A percentile compares a stretch with the other conserved stretches of the same genome.
These are phyloP conservation scores for Coleophora deauratella DNA, from an alignment of 2,888 invertebrate genomes.

Conservation along the genomic window DNA sequence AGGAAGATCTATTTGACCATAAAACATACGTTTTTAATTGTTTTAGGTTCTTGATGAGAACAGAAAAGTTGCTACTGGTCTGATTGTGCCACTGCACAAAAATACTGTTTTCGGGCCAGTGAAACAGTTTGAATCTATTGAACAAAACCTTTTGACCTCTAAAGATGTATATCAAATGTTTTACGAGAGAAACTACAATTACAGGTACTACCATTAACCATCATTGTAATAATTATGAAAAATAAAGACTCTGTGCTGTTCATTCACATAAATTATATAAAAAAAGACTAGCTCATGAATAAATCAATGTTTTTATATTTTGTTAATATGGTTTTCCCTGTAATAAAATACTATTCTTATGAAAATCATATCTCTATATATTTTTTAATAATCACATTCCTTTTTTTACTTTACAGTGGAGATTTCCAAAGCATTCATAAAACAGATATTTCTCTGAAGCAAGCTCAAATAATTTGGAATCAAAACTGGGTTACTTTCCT, in stretches of 20 bases:
- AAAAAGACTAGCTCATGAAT: too few relatives aligned
- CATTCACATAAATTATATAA: too few relatives aligned
- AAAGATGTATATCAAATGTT: constrained; percentile 34
- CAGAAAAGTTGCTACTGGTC: constrained; percentile 30
- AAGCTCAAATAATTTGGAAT: constrained; percentile 72
- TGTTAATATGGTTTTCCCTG: constrained; percentile 15
- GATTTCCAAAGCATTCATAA: constrained; percentile 35
- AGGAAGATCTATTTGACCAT: not conserved
- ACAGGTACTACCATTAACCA: too few relatives aligned
- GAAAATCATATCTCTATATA: not conserved
- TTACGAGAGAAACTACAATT: constrained; percentile 27
- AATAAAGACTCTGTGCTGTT: too few relatives aligned
- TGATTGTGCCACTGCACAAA: constrained; percentile 7
- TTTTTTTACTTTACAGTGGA: constrained; percentile 22
- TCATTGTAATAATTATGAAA: too few relatives aligned
- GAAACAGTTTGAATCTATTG: constrained; percentile 1
- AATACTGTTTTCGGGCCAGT: not conserved
- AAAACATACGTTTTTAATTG: not conserved
- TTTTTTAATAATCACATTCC: not conserved
- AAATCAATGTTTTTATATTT: too few relatives aligned
- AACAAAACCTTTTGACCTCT: constrained; percentile 18
- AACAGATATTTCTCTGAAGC: constrained; percentile 26
- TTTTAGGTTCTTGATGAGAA: constrained; percentile 28
- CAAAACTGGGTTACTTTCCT: constrained; percentile 87
- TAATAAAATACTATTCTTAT: not conserved